Evolutionary conservation across 2,888 invertebrate species (phyloP).

Genomic region (Sinohyriopsis cumingii): DNA sequence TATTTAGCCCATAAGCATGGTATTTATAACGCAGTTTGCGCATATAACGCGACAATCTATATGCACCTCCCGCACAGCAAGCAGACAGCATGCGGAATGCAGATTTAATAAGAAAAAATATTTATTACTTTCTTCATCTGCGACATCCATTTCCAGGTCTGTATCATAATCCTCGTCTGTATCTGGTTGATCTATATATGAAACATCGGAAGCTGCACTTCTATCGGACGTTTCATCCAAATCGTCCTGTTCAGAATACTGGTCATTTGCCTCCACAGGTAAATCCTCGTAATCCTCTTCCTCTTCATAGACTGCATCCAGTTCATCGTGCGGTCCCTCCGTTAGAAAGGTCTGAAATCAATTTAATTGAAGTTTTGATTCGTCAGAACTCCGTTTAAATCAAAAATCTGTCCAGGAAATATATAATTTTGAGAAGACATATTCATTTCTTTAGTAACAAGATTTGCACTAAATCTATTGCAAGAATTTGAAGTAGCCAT

Average conservation of each 20-base stretch:
- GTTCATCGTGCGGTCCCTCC: slow-evolving; percentile 14
- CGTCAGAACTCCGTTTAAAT: no score
- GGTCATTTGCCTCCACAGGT: slow-evolving; percentile 5
- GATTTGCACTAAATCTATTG: no score
- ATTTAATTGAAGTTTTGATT: no score
- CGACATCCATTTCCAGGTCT: slow-evolving; percentile 32
- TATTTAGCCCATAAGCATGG: no score
- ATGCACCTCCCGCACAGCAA: no score
- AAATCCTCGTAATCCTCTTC: slow-evolving; percentile 19
- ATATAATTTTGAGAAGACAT: no score
- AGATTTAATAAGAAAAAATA: neutral
- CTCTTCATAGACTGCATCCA: slow-evolving; percentile 33
- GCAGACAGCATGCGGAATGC: neutral
- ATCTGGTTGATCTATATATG: slow-evolving; percentile 29
- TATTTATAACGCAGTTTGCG: no score
- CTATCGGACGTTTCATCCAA: slow-evolving; percentile 28
- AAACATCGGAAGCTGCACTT: slow-evolving; percentile 28
- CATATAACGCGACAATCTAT: no score
- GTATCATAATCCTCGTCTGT: slow-evolving; percentile 39
- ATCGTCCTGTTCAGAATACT: slow-evolving; percentile 18
- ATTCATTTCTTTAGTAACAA: no score
- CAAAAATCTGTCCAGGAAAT: no score
- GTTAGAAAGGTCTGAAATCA: slow-evolving; percentile 26
- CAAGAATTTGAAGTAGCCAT: no score
- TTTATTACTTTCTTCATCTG: slow-evolving; percentile 19